phyloP scores from a whole-genome alignment of 2,113 vertebrate species.

The Pedetes capensis region DNA sequence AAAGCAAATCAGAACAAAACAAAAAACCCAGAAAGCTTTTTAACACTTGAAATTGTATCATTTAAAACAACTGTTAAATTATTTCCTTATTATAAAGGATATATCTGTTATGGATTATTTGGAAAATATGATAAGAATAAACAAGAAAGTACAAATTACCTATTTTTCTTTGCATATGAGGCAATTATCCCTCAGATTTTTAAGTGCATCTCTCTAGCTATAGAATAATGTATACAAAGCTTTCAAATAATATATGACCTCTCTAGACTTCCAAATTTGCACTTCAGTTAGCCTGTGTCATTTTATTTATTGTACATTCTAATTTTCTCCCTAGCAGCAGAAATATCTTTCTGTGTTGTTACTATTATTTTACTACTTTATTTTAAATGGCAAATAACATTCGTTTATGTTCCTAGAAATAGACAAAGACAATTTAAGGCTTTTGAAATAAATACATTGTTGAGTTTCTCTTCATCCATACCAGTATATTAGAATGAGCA shows the following conservation, averaged over 20 bases:
- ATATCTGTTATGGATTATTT: not conserved
- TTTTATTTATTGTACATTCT: not conserved
- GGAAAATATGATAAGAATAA: not conserved
- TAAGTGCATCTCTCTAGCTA: not conserved
- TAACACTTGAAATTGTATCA: not conserved
- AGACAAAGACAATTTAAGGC: not conserved
- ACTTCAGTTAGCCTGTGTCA: not conserved
- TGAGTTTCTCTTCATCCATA: not conserved
- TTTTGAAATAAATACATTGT: slow-evolving; percentile 10
- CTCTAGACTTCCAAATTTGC: not conserved
- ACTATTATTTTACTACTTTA: not conserved
- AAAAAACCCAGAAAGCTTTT: not conserved
- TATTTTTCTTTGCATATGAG: too few species aligned
- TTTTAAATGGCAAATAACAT: not conserved
- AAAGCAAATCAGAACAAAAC: not conserved
- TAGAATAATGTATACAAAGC: not conserved
- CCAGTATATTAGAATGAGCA: not conserved
- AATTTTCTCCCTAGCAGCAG: not conserved
- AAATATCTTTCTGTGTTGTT: not conserved
- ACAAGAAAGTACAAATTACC: not conserved
- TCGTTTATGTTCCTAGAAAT: slow-evolving; percentile 20
- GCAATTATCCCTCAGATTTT: not conserved
- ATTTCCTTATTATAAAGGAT: slow-evolving; percentile 1
- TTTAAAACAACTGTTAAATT: not conserved
- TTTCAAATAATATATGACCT: not conserved